These are phyloP conservation scores for Myoxocephalus aenaeus DNA, from an alignment of 2,797 vertebrate species.

Conservation along the genomic window DNA sequence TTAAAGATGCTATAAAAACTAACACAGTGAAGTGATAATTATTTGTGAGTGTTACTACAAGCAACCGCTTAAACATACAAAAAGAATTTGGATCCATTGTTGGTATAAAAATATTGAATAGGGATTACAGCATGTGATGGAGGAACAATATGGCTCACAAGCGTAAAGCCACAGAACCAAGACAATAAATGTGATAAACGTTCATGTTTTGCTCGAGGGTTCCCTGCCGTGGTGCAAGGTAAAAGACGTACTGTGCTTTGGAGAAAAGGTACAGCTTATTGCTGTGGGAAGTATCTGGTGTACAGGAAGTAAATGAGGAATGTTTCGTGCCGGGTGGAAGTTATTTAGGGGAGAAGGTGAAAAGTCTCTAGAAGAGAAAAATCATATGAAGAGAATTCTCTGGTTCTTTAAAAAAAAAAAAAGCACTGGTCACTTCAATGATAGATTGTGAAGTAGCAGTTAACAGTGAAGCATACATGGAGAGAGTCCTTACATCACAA, in stretches of 20 bases:
- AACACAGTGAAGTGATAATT: neutral
- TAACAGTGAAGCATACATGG: neutral
- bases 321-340: neutral
- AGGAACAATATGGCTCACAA: neutral
- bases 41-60: neutral
- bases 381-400: neutral
- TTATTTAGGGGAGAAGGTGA: neutral
- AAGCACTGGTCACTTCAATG: neutral
- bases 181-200: neutral
- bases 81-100: neutral
- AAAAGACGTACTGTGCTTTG: neutral
- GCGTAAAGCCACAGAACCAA: neutral
- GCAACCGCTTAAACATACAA: neutral
- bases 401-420: neutral
- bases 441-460: neutral
- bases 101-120: neutral
- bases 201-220: neutral
- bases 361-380: neutral
- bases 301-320: conserved; percentile 14
- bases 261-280: neutral
- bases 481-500: neutral
- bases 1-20: neutral
- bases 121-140: neutral
- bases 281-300: neutral
- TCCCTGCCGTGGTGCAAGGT: neutral